A percentile compares a stretch with the other conserved stretches of the same genome.
These are phyloP conservation scores for Numenius arquata DNA, from an alignment of 2,113 vertebrate species.

Conservation along the genomic window DNA sequence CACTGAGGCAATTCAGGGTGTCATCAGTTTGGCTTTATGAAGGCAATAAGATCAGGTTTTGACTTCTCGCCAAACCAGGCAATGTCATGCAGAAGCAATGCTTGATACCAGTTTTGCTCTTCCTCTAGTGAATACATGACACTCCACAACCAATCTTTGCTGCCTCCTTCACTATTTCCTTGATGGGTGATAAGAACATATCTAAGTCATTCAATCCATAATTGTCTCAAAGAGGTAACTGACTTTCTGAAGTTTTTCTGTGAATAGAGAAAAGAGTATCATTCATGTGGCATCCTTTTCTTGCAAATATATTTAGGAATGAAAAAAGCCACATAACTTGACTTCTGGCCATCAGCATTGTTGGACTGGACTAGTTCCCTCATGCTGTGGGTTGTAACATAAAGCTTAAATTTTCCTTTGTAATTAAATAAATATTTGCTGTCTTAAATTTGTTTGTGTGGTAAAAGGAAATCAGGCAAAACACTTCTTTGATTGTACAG, in stretches of 20 bases:
- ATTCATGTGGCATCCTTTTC: not conserved
- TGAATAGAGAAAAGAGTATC: not conserved
- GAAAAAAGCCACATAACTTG: not conserved
- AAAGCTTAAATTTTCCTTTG: not conserved
- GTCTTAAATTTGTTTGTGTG: not conserved
- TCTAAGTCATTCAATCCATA: not conserved
- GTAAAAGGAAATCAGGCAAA: not conserved
- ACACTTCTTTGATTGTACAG: not conserved
- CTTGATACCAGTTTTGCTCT: not conserved
- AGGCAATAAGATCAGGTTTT: not conserved
- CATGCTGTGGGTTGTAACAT: not conserved
- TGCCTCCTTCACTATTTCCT: not conserved
- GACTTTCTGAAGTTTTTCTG: not conserved
- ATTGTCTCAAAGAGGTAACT: not conserved
- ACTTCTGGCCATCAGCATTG: not conserved
- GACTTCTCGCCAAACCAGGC: not conserved
- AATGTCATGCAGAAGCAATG: not conserved
- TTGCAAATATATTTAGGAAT: not conserved
- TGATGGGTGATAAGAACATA: not conserved
- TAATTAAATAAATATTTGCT: not conserved
- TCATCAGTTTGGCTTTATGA: not conserved
- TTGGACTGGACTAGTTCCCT: not conserved
- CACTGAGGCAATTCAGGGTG: not conserved
- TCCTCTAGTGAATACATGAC: not conserved
- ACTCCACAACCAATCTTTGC: not conserved